phyloP scores from a whole-genome alignment of 2,888 invertebrate species.

The Troglohyphantes excavatus region DNA sequence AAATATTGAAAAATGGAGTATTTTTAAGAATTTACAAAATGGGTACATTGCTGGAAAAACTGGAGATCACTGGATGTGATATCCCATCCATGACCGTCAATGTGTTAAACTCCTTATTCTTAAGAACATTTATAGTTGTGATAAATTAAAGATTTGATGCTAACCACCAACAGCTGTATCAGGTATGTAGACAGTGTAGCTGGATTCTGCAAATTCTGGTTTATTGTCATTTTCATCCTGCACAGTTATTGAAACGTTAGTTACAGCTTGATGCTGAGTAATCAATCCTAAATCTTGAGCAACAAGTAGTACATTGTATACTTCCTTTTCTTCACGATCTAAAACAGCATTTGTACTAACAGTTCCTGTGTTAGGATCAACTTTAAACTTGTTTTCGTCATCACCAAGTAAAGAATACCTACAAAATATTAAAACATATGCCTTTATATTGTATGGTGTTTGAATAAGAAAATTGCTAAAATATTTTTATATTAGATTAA shows the following conservation, averaged over 20 bases:
- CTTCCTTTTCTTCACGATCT: slow-evolving; percentile 90
- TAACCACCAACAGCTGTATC: slow-evolving; percentile 89
- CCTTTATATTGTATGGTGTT: no score
- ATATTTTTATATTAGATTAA: no score
- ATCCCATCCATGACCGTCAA: no score
- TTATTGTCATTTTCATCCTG: slow-evolving; percentile 83
- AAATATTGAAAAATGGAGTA: no score
- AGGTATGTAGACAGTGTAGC: slow-evolving; percentile 91
- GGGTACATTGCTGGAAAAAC: no score
- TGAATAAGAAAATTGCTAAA: no score
- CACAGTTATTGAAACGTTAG: slow-evolving; percentile 87
- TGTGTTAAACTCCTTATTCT: no score
- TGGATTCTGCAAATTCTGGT: slow-evolving; percentile 85
- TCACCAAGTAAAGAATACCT: slow-evolving; percentile 90
- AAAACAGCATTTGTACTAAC: slow-evolving; percentile 88
- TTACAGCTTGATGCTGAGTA: slow-evolving; percentile 91
- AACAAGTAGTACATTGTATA: slow-evolving; percentile 91
- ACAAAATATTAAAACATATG: no score
- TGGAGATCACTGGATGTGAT: no score
- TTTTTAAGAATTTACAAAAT: no score
- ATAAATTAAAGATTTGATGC: slow-evolving; percentile 62
- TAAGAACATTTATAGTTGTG: no score
- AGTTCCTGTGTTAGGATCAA: slow-evolving; percentile 90
- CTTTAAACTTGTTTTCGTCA: slow-evolving; percentile 88
- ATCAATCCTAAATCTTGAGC: slow-evolving; percentile 94